These are phyloP conservation scores for Turritopsis rubra DNA, from an alignment of 30 jellyfish, hydroid and myxozoan genomes.

Conservation along the genomic window DNA sequence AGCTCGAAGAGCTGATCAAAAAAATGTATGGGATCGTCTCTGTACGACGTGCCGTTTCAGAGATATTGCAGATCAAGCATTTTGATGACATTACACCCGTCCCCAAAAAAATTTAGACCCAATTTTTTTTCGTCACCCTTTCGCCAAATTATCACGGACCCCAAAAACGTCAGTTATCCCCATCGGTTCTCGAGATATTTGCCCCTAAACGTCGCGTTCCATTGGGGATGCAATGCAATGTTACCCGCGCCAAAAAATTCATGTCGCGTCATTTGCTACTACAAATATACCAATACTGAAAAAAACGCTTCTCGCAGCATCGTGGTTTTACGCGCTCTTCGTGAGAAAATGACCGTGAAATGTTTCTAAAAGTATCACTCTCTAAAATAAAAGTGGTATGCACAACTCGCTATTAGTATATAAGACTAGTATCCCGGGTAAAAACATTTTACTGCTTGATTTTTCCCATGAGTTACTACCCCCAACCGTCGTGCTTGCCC, in stretches of 20 bases:
- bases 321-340: no score
- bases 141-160: background rate
- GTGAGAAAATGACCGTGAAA: no score
- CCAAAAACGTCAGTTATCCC: background rate
- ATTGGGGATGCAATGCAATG: background rate
- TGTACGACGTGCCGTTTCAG: background rate
- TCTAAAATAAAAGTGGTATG: no score
- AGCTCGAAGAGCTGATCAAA: background rate
- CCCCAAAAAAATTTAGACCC: background rate
- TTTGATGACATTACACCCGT: background rate
- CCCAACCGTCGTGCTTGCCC: no score
- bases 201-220: background rate
- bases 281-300: background rate
- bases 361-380: no score
- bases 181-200: background rate
- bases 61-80: background rate
- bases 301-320: no score
- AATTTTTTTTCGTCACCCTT: background rate
- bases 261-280: background rate
- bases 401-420: no score
- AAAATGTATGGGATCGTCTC: background rate
- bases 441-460: no score
- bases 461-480: no score
- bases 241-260: background rate
- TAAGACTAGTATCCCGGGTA: no score